Conservation (phyloP, 2,113 vertebrate species). For the Mirza zaza region DNA sequence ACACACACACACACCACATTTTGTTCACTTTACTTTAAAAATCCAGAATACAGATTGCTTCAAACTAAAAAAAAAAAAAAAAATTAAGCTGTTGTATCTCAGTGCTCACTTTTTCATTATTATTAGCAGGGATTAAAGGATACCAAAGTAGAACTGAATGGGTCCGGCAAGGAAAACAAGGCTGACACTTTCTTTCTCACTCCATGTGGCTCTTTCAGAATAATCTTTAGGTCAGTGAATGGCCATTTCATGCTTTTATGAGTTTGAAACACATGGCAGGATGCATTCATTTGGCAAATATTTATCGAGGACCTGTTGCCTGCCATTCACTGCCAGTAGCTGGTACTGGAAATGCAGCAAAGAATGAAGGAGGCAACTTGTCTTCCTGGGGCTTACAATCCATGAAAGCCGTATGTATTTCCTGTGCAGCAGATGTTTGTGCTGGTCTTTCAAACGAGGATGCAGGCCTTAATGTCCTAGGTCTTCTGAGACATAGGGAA, state of each 20-base stretch:
- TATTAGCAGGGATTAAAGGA: not conserved
- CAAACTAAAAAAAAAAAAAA: not conserved
- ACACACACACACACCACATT: not conserved
- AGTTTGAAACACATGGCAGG: not conserved
- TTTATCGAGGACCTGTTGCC: not conserved
- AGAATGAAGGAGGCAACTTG: not conserved
- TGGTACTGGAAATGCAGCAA: not conserved
- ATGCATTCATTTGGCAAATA: not conserved
- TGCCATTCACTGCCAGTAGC: not conserved
- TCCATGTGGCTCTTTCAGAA: not conserved
- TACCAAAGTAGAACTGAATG: not conserved
- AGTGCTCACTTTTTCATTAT: not conserved
- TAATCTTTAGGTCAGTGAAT: not conserved
- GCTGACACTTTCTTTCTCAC: not conserved
- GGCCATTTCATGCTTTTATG: not conserved
- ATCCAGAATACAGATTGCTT: not conserved
- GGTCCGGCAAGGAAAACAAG: not conserved
- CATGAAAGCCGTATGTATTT: not conserved
- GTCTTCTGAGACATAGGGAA: not conserved
- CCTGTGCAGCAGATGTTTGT: not conserved
- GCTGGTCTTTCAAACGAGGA: not conserved
- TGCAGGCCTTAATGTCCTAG: not conserved
- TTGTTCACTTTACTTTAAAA: not conserved
- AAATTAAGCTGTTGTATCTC: not conserved
- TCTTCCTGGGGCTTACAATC: not conserved